Percentiles rank a stretch among this genome's conserved stretches.
Evolutionary conservation across 1,140 invertebrate species (phyloP).

Genomic region (Drosophila ambigua): DNA sequence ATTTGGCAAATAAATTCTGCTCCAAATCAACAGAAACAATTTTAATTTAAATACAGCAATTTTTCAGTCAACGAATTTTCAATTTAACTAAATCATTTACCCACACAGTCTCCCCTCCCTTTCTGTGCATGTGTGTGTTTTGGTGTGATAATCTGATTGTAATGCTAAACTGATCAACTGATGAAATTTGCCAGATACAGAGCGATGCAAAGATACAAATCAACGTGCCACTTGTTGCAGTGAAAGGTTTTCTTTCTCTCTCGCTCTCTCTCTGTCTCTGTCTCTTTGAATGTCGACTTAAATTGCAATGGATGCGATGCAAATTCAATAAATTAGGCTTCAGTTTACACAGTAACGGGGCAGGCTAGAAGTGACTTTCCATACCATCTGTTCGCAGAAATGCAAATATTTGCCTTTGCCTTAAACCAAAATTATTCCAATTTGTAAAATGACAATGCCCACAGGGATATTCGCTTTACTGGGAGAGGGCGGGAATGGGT

Average conservation of each 20-base stretch:
- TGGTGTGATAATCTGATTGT: constrained; percentile 40
- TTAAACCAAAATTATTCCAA: constrained; percentile 29
- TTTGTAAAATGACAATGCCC: constrained; percentile 39
- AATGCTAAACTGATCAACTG: constrained; percentile 53
- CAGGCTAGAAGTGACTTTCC: background rate
- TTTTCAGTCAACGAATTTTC: too few relatives aligned
- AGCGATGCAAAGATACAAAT: constrained; percentile 31
- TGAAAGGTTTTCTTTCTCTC: constrained; percentile 16
- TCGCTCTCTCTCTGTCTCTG: background rate
- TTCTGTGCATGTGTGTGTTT: constrained; percentile 15
- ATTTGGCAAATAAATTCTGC: background rate
- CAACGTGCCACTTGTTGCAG: constrained; percentile 62
- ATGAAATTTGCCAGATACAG: constrained; percentile 27
- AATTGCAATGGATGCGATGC: constrained; percentile 37
- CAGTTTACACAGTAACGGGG: constrained; percentile 36
- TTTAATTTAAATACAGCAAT: background rate
- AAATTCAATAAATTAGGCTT: constrained; percentile 70
- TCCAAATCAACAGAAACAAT: background rate
- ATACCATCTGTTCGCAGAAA: background rate
- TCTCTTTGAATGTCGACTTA: too few relatives aligned
- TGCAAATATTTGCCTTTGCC: constrained; percentile 40
- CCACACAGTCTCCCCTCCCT: background rate
- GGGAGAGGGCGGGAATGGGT: too few relatives aligned
- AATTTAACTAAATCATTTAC: too few relatives aligned
- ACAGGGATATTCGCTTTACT: constrained; percentile 27